Evolutionary conservation across 1,140 invertebrate species (phyloP), one percentile per base, ranked within the genome.

Genomic region (Orius insidiosus): DNA sequence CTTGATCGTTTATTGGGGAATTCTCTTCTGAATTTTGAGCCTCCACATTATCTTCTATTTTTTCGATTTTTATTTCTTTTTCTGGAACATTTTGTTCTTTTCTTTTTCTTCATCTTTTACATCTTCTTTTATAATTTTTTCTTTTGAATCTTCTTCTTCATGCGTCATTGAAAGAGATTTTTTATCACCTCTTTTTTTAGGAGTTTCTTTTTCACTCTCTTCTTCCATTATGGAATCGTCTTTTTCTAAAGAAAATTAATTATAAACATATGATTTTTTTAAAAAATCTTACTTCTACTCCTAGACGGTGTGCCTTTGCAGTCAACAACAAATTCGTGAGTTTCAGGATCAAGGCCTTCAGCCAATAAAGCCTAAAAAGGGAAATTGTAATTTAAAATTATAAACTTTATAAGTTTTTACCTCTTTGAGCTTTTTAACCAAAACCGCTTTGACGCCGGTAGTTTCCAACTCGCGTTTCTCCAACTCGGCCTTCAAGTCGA

Each of bases 381-480:
- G 37, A 52, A 36, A 36, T 36, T 36, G n/a, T n/a, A n/a, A n/a
- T 36, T 15, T 36, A 36, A 40, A 35, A 32, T n/a, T 24, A n/a
- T n/a, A n/a, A n/a, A n/a, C n/a, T n/a, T n/a, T n/a, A n/a, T n/a
- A n/a, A n/a, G n/a, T n/a, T 3, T 3, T 36, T 9, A 30, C 31
- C 10, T 36, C 11, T 37, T 14, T 72, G 5, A 96, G 67, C 46
- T 88, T 72, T 51, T 94, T 86, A 24, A 87, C 66, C 14, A 96
- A 68, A 45, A 80, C 78, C 38, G 80, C 78, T 64, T 95, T 95
- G 31, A 90, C 78, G 35, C 90, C 92, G 51, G 71, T 76, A 60
- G 82, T 87, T 60, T 95, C 88, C 16, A 95, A 64, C 51, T 81
- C 78, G 52, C 89, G 73, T 59, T 86, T 87, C 60, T 93, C 90